A percentile compares a stretch with the other conserved stretches of the same genome.
Evolutionary conservation across 2,888 invertebrate genomes (phyloP).

Genomic region (Trachelus iudaicus): DNA sequence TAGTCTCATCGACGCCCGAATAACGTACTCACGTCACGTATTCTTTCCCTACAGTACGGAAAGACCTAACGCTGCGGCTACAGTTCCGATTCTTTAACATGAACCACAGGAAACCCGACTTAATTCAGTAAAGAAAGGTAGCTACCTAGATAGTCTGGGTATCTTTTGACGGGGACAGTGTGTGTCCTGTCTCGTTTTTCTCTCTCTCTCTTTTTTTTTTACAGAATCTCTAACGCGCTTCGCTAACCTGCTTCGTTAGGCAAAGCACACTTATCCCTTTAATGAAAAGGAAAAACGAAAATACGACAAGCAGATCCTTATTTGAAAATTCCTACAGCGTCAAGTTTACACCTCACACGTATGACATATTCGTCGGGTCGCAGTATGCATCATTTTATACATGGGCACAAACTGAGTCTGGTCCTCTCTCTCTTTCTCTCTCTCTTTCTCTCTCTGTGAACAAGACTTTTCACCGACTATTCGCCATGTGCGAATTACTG

Average conservation of each 20-base stretch:
- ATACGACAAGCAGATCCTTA: neutral
- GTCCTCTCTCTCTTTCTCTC: too few species aligned
- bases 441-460: too few species aligned
- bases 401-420: neutral
- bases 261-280: neutral
- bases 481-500: too few species aligned
- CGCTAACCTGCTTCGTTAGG: slow-evolving; percentile 16
- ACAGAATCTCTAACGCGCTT: slow-evolving; percentile 19
- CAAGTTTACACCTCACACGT: neutral
- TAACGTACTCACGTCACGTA: slow-evolving; percentile 52
- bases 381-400: neutral
- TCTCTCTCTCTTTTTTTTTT: neutral
- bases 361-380: neutral
- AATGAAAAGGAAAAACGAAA: neutral
- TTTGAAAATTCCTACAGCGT: neutral
- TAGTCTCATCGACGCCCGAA: slow-evolving; percentile 14
- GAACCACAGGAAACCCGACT: slow-evolving; percentile 87
- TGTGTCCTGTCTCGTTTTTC: neutral
- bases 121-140: slow-evolving; percentile 82
- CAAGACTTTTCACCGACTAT: too few species aligned
- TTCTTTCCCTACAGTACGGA: slow-evolving; percentile 87
- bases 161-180: neutral
- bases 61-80: slow-evolving; percentile 95
- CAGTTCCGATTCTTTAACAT: slow-evolving; percentile 96
- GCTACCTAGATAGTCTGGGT: slow-evolving; percentile 30